phyloP scores from a whole-genome alignment of 2,888 invertebrate genomes.

The Drosophila meridiana region DNA sequence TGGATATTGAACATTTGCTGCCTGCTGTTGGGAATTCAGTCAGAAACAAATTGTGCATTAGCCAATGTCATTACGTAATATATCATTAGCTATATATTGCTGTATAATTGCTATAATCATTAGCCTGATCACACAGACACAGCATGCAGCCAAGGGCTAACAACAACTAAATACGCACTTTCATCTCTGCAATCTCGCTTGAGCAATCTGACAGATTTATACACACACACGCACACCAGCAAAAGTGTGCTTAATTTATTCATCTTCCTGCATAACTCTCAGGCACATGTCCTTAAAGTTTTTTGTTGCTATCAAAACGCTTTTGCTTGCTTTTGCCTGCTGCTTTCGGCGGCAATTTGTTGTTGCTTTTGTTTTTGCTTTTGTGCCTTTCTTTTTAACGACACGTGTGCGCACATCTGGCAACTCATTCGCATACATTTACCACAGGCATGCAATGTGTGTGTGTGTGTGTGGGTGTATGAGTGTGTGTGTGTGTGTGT shows the following conservation, averaged over 20 bases:
- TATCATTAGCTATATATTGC: not conserved
- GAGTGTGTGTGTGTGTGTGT: conserved; percentile 2
- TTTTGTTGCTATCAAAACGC: conserved; percentile 45
- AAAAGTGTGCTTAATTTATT: conserved; percentile 62
- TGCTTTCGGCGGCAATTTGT: conserved; percentile 43
- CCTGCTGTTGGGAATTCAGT: conserved; percentile 86
- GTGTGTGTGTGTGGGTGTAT: not conserved
- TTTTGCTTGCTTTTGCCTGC: conserved; percentile 26
- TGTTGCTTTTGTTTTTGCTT: conserved; percentile 29
- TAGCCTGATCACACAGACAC: conserved; percentile 23
- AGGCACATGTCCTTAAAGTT: conserved; percentile 55
- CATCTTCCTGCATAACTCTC: conserved; percentile 61
- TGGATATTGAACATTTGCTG: conserved; percentile 91
- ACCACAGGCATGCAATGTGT: conserved; percentile 12
- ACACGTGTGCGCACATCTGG: conserved; percentile 75
- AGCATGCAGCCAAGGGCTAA: conserved; percentile 28
- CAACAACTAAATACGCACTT: conserved; percentile 16
- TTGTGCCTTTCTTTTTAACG: conserved; percentile 53
- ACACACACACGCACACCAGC: conserved; percentile 12
- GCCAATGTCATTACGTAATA: conserved; percentile 5
- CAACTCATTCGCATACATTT: conserved; percentile 55
- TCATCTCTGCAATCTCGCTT: conserved; percentile 47
- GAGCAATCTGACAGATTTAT: conserved; percentile 69
- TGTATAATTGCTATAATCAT: conserved; percentile 18
- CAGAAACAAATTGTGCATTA: conserved; percentile 37